Evolutionary conservation across 2,888 invertebrate species (phyloP).

Genomic region (Ectemnius continuus): DNA sequence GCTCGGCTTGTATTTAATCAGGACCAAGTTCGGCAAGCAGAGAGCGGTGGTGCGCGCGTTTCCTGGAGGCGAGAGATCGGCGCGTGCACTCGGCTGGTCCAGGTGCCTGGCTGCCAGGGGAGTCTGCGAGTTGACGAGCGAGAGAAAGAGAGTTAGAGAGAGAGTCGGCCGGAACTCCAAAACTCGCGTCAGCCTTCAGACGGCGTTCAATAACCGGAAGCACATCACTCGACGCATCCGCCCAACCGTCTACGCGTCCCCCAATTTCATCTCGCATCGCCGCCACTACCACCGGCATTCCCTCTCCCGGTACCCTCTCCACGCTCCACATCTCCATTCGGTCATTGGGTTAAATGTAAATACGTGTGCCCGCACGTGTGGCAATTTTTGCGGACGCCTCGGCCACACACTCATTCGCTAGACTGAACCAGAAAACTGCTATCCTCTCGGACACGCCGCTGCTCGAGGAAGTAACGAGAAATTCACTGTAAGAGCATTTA

Average conservation of each 20-base stretch:
- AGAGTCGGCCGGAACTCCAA: constrained; percentile 38
- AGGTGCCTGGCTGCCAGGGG: constrained; percentile 61
- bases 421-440: too few relatives aligned
- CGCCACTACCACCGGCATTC: constrained; percentile 43
- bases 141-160: constrained; percentile 15
- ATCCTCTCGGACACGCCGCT: too few relatives aligned
- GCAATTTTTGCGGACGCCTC: constrained; percentile 4
- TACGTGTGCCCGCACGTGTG: not conserved
- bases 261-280: constrained; percentile 70
- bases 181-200: constrained; percentile 67
- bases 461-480: too few relatives aligned
- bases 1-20: constrained; percentile 59
- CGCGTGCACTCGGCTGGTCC: constrained; percentile 41
- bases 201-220: constrained; percentile 76
- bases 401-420: not conserved
- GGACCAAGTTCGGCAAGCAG: constrained; percentile 47
- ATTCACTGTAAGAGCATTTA: not conserved
- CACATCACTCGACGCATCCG: constrained; percentile 77
- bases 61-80: constrained; percentile 41
- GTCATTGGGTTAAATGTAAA: constrained; percentile 45
- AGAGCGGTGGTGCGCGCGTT: constrained; percentile 34
- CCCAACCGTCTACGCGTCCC: constrained; percentile 74
- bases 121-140: constrained; percentile 49
- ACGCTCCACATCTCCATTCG: constrained; percentile 25
- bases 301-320: not conserved